These are phyloP conservation scores for Eupithecia pulchellata DNA, from an alignment of 2,888 invertebrate species.

Conservation along the genomic window DNA sequence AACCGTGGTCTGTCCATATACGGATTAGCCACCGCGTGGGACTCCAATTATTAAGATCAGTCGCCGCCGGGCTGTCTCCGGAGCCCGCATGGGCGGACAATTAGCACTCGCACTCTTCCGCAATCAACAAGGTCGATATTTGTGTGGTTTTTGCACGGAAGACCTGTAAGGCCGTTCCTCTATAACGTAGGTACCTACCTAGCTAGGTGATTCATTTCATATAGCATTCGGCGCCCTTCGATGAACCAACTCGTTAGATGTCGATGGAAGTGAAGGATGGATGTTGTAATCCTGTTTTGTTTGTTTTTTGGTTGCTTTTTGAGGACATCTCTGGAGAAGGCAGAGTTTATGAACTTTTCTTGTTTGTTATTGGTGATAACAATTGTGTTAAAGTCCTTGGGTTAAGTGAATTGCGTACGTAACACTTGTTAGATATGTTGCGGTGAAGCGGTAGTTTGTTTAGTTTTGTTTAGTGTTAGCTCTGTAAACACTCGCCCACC, in stretches of 20 bases:
- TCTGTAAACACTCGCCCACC: not conserved
- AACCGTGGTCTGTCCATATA: not conserved
- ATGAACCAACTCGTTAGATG: not conserved
- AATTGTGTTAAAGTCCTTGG: not conserved
- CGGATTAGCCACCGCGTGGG: not conserved
- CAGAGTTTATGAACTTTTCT: not conserved
- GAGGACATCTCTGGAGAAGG: not conserved
- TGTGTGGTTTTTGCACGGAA: not conserved
- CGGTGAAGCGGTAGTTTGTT: not conserved
- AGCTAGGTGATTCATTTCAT: not conserved
- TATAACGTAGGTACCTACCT: not conserved
- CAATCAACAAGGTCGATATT: constrained; percentile 2
- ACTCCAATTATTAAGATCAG: not conserved
- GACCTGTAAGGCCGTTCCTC: not conserved
- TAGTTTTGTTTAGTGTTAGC: not conserved
- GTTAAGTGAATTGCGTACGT: not conserved
- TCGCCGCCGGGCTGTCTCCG: not conserved
- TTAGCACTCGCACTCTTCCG: constrained; percentile 7
- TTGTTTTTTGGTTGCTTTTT: not conserved
- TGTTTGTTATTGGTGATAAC: not conserved
- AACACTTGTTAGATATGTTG: not conserved
- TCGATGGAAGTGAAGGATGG: not conserved
- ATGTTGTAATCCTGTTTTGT: not conserved
- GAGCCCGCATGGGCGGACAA: not conserved
- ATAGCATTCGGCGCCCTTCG: not conserved